Conservation (phyloP, 2,113 vertebrate species). For the Stegostoma tigrinum region DNA sequence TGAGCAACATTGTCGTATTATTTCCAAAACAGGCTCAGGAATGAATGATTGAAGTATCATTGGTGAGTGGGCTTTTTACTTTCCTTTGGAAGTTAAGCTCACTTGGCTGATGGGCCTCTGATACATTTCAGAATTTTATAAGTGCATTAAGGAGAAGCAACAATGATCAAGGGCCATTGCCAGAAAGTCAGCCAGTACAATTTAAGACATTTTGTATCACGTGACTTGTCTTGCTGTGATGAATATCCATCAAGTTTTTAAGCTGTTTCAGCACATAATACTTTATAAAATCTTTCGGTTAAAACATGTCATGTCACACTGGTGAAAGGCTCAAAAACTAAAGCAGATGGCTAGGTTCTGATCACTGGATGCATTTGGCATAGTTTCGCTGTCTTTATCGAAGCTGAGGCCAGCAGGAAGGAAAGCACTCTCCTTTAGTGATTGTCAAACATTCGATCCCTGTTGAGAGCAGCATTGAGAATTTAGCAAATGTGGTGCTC, state of each 20-base stretch:
- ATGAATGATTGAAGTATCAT: not conserved
- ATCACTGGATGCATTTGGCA: not conserved
- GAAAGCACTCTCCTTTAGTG: not conserved
- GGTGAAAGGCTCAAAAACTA: not conserved
- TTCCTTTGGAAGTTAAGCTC: not conserved
- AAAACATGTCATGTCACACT: not conserved
- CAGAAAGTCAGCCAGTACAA: not conserved
- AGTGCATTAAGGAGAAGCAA: not conserved
- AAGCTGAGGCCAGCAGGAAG: not conserved
- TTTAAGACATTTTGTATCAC: not conserved
- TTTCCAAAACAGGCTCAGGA: not conserved
- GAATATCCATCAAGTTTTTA: not conserved
- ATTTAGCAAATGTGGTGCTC: not conserved
- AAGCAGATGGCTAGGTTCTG: not conserved
- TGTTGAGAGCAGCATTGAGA: not conserved
- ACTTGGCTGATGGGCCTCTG: not conserved
- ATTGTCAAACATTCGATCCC: not conserved
- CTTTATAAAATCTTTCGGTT: not conserved
- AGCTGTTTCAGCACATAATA: not conserved
- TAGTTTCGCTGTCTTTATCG: not conserved
- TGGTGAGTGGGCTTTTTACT: not conserved
- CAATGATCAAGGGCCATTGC: not conserved
- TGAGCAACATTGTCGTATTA: not conserved
- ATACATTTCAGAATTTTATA: not conserved
- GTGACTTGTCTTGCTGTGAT: not conserved